A percentile compares a stretch with the other conserved stretches of the same genome.
phyloP scores from a whole-genome alignment of 2,888 invertebrate genomes.

The Nowickia ferox region DNA sequence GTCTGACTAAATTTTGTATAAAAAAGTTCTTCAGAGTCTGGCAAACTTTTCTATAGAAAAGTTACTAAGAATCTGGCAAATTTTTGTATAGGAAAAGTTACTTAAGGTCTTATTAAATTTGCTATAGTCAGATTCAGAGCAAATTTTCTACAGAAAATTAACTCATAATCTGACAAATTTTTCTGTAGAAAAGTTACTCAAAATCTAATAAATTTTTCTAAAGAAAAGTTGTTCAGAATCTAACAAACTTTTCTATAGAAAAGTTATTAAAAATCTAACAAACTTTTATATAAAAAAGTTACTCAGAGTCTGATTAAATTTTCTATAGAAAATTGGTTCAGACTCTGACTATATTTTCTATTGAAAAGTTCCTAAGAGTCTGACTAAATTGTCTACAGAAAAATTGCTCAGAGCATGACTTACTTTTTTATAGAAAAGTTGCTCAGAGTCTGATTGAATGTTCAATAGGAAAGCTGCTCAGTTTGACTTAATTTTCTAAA shows the following conservation, averaged over 20 bases:
- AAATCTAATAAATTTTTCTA: not conserved
- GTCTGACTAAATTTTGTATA: not conserved
- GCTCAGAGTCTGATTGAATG: not conserved
- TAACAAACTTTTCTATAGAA: not conserved
- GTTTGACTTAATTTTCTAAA: not conserved
- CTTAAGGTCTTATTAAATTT: not conserved
- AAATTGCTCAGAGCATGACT: not conserved
- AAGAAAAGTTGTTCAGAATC: not conserved
- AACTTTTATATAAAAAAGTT: not conserved
- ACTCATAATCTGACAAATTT: not conserved
- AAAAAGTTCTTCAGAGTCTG: not conserved
- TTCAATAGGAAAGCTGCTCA: not conserved
- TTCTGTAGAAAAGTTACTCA: not conserved
- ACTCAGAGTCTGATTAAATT: not conserved
- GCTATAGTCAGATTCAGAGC: not conserved
- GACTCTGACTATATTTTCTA: not conserved
- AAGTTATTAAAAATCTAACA: not conserved
- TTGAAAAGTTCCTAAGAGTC: not conserved
- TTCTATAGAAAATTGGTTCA: not conserved
- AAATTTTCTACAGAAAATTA: not conserved
- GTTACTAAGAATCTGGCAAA: not conserved
- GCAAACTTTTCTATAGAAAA: not conserved
- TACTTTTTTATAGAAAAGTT: not conserved
- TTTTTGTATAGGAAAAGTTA: not conserved
- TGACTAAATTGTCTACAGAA: not conserved